These are phyloP conservation scores for Sclerodermus sp. DNA, from an alignment of 2,888 invertebrate genomes.

Conservation along the genomic window DNA sequence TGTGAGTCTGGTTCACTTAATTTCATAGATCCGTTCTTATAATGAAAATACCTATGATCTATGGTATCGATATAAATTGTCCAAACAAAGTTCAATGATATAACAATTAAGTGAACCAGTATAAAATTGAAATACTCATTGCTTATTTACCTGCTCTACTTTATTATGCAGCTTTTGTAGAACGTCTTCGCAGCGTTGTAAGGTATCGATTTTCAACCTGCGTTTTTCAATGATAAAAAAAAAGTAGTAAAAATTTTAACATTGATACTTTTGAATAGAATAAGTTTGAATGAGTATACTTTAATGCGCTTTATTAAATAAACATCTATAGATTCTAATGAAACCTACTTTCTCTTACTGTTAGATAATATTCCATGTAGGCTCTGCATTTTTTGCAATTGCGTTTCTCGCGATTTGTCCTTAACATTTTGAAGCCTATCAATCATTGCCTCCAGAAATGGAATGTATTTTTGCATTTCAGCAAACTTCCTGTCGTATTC, in stretches of 20 bases:
- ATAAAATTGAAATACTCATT: neutral
- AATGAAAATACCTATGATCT: no score
- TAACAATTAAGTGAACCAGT: neutral
- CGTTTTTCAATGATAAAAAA: no score
- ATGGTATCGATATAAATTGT: neutral
- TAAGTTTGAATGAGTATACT: no score
- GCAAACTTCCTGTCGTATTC: constrained; percentile 66
- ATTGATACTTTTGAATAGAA: no score
- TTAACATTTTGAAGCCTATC: constrained; percentile 64
- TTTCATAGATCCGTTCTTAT: no score
- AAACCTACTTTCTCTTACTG: constrained; percentile 65
- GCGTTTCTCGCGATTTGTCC: constrained; percentile 60
- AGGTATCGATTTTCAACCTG: constrained; percentile 71
- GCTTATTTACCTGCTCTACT: constrained; percentile 64
- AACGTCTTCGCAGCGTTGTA: constrained; percentile 71
- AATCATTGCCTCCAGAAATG: constrained; percentile 74
- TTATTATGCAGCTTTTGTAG: constrained; percentile 68
- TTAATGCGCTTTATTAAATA: no score
- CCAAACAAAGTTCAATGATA: neutral
- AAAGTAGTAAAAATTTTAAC: no score
- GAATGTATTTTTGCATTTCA: constrained; percentile 71
- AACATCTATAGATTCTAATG: neutral
- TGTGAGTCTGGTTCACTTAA: no score
- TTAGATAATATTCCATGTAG: constrained; percentile 66
- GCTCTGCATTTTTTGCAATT: constrained; percentile 67